Base-by-base conservation (phyloP, 2,888 invertebrate species). In the Ommatoiulus sabulosus region DNA sequence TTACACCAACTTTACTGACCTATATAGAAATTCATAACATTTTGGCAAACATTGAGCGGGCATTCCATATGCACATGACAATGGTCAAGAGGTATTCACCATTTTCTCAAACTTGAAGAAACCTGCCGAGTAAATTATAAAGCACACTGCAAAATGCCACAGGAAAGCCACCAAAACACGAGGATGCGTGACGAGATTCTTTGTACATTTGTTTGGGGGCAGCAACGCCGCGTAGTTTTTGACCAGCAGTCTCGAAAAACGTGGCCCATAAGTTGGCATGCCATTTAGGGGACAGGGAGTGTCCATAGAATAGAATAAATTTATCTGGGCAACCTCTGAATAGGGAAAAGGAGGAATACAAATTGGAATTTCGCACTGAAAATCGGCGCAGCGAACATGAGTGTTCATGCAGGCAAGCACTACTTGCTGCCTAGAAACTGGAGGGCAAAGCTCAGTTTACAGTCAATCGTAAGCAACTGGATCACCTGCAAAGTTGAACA, bases 401-500 rank as follows among this genome's bases (percentile, higher is more conserved):
- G 80, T 80, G 80, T 80, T 80, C 35, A 35, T 35, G 7, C 35
- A 80, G 80, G 35, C 35, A 24, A 80, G 80, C 80, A 35, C 80
- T 35, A 80, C 35, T 80, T 80, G 80, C 80, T 80, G 80, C 80
- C 80, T 35, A 80, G 80, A 80, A 35, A 35, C 35, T 35, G 80
- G 80, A 80, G 80, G 80, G 80, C 35, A 35, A 80, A 80, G 80
- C 80, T 80, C 80, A 35, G 80, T 80, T 80, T 15, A 35, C 15
- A 12, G 80, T 35, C 80, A 80, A 72, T 72, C 24, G 52, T 87
- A 15, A 57, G 52, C 48, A 10, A 52, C 80, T 17, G 84, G 80
- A 88, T 88, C 88, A 88, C 87, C 88, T 88, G 86, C 88, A 88
- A 20, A 88, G 86, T 72, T 57, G 46, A 43, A 72, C 52, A 44